Evolutionary conservation across 2,888 invertebrate species (phyloP).

Genomic region (Harmothoe impar): DNA sequence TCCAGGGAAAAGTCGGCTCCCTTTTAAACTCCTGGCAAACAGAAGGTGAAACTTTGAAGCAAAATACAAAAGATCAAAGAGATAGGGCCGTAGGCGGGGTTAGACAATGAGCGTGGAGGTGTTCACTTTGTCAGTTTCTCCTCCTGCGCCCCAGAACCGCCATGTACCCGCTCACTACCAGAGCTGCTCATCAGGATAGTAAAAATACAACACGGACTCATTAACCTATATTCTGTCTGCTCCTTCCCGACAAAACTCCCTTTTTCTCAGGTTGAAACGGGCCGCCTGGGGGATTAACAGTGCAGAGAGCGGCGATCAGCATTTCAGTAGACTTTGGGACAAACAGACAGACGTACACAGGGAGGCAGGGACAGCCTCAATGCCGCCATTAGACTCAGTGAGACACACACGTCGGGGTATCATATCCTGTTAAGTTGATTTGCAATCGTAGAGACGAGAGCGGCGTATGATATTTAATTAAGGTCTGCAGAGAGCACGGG

Average conservation of each 20-base stretch:
- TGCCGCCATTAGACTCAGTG: not conserved
- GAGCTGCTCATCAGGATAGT: not conserved
- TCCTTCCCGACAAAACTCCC: not conserved
- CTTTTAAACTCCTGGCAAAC: constrained; percentile 25
- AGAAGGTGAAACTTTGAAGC: constrained; percentile 54
- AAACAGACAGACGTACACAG: not conserved
- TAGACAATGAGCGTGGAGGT: constrained; percentile 34
- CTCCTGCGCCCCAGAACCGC: not conserved
- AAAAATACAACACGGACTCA: constrained; percentile 33
- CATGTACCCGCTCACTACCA: not conserved
- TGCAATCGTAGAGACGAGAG: not conserved
- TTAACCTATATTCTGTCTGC: constrained; percentile 34
- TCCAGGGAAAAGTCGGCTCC: constrained; percentile 26
- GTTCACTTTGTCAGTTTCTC: constrained; percentile 23
- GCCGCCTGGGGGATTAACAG: not conserved
- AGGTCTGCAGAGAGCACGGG: not conserved
- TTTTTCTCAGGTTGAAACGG: not conserved
- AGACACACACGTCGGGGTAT: not conserved
- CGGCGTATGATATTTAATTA: not conserved
- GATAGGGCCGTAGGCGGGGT: constrained; percentile 11
- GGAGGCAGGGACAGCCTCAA: not conserved
- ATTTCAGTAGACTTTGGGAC: constrained; percentile 4
- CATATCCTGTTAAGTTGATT: not conserved
- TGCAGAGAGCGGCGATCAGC: not conserved
- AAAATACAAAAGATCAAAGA: constrained; percentile 54